Conservation (phyloP, 2,113 vertebrate species). For the Alligator sinensis region DNA sequence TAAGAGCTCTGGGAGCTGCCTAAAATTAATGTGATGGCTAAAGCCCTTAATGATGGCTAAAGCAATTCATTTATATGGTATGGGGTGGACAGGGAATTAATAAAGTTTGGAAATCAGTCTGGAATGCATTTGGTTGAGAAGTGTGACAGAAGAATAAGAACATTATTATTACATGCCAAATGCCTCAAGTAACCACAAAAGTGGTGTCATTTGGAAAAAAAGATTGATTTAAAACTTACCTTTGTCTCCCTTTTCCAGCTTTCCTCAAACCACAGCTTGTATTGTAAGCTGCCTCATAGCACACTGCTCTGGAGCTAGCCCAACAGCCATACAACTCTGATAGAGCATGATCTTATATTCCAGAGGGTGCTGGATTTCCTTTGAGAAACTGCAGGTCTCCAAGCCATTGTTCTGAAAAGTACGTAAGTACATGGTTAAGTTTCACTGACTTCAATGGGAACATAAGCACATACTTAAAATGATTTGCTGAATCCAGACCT, state of each 20-base stretch:
- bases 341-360: background rate
- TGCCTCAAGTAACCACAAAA: slow-evolving; percentile 46
- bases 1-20: too few species aligned
- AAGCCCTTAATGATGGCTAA: background rate
- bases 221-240: slow-evolving; percentile 21
- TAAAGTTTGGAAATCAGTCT: slow-evolving; percentile 29
- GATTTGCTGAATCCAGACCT: background rate
- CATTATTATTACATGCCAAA: background rate
- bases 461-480: background rate
- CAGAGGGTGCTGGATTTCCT: slow-evolving; percentile 19
- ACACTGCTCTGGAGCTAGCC: too few species aligned
- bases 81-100: background rate
- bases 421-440: background rate
- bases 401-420: background rate
- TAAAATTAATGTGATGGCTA: too few species aligned
- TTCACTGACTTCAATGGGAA: accelerated
- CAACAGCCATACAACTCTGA: background rate
- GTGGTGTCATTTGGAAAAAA: slow-evolving; percentile 8
- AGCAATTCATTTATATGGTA: background rate
- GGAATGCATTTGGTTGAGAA: slow-evolving; percentile 58
- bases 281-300: background rate
- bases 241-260: background rate
- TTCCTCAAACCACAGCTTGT: background rate
- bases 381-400: background rate
- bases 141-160: background rate